Base-by-base conservation (phyloP, 2,888 invertebrate species). In the Gymnocheta viridis region DNA sequence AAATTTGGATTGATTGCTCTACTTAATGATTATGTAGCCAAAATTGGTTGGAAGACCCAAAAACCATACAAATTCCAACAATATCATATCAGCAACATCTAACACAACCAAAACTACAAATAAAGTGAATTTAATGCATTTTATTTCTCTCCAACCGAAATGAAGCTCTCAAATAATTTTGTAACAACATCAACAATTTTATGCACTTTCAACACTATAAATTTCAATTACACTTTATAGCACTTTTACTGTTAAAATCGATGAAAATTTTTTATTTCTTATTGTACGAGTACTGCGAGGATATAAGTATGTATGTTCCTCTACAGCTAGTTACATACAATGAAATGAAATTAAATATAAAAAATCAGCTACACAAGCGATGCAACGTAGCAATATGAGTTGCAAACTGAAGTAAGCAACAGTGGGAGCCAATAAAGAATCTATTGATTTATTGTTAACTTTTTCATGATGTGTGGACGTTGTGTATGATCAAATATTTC, bases 161-260 rank as follows among this genome's bases (percentile, higher is more conserved):
- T 80, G 66, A 76, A 77, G 79, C 83, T 69, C 83, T 80, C 76
- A 80, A 83, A 80, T 80, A 72, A 80, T 83, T 83, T 83, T 83
- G 66, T 73, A 77, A 74, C 66, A 82, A 78, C 87, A 87, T 82
- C 86, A 86, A 85, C 88, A 87, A 86, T 85, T 88, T 86, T 85
- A 87, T 85, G 86, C 88, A 88, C 86, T 87, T 83, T 86, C 86
- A 87, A 86, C 90, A 87, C 89, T 87, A 90, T 89, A 89, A 90
- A 90, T 90, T 89, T 89, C 88, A 89, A 89, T 90, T 89, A 89
- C 89, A 89, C 87, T 89, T 89, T 88, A 88, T 87, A 87, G 87
- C 89, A 88, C 89, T 89, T 89, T 89, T 89, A 89, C 82, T 85
- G 82, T 85, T 76, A 76, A 80, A 76, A 83, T 83, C 70, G 64